Conservation (phyloP, 2,113 vertebrate genomes). For the Serilophus lunatus region DNA sequence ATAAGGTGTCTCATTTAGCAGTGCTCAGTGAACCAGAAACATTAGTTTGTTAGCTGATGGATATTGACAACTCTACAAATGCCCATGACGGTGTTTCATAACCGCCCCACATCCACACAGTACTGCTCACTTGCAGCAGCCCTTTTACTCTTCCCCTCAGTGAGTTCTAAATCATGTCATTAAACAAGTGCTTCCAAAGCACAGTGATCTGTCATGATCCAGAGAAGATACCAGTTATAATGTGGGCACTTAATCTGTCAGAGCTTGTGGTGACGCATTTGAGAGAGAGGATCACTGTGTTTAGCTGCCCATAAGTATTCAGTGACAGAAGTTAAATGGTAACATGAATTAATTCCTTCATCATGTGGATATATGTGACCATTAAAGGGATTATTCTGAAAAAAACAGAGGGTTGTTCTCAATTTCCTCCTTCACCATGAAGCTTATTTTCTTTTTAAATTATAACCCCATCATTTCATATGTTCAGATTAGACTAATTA, state of each 20-base stretch:
- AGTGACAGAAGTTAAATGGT: constrained; percentile 33
- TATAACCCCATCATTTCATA: background rate
- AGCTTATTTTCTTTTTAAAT: background rate
- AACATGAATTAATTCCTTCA: constrained; percentile 37
- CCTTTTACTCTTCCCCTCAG: constrained; percentile 22
- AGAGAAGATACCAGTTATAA: constrained; percentile 25
- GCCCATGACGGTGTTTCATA: background rate
- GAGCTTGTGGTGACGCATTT: constrained; percentile 34
- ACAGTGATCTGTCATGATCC: constrained; percentile 62
- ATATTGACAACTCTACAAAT: constrained; percentile 51
- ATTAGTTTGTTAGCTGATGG: constrained; percentile 49
- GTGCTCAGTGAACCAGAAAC: constrained; percentile 34
- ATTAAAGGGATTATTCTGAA: background rate
- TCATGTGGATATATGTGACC: background rate
- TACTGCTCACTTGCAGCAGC: constrained; percentile 19
- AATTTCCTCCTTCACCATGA: background rate
- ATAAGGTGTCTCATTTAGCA: constrained; percentile 25
- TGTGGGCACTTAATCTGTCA: constrained; percentile 33
- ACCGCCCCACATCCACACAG: background rate
- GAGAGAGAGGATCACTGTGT: constrained; percentile 16
- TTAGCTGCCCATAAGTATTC: constrained; percentile 31
- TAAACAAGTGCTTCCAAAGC: constrained; percentile 52
- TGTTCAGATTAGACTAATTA: background rate
- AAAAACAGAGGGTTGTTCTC: background rate
- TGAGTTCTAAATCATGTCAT: constrained; percentile 62